Evolutionary conservation across 2,113 vertebrate genomes (phyloP).

Genomic region (Python bivittatus): DNA sequence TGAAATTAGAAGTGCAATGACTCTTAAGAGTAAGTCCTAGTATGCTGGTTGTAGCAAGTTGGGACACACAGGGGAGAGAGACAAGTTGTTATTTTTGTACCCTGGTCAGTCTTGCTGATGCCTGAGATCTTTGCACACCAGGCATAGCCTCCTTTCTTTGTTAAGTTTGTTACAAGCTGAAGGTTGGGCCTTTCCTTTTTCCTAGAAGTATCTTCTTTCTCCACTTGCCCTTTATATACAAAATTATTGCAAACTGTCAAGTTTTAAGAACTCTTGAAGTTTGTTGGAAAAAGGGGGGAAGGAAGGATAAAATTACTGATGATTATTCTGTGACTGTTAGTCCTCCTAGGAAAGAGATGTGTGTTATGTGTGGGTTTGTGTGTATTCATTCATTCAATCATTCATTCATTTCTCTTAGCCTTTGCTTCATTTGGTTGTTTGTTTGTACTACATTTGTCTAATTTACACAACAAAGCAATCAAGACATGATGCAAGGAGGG

Average conservation of each 20-base stretch:
- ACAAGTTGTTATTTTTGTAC: not conserved
- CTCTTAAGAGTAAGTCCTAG: not conserved
- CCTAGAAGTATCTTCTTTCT: not conserved
- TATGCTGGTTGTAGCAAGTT: not conserved
- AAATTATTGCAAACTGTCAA: not conserved
- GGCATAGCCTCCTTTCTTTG: not conserved
- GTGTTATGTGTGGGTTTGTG: not conserved
- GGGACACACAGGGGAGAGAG: not conserved
- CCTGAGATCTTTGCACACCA: not conserved
- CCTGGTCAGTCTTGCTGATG: not conserved
- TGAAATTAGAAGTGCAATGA: not conserved
- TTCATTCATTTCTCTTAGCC: not conserved
- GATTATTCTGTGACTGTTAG: not conserved
- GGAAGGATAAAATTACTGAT: not conserved
- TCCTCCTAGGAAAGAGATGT: not conserved
- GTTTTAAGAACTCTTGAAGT: not conserved
- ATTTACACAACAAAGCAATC: not conserved
- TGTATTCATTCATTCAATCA: not conserved
- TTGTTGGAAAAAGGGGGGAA: not conserved
- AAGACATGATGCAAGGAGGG: not conserved
- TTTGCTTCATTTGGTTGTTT: not conserved
- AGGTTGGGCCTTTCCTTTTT: not conserved
- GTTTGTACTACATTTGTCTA: not conserved
- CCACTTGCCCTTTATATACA: not conserved
- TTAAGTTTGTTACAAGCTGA: not conserved